A percentile compares a stretch with the other conserved stretches of the same genome.
Conservation (phyloP, 2,888 invertebrate genomes). For the Diabrotica balteata region DNA sequence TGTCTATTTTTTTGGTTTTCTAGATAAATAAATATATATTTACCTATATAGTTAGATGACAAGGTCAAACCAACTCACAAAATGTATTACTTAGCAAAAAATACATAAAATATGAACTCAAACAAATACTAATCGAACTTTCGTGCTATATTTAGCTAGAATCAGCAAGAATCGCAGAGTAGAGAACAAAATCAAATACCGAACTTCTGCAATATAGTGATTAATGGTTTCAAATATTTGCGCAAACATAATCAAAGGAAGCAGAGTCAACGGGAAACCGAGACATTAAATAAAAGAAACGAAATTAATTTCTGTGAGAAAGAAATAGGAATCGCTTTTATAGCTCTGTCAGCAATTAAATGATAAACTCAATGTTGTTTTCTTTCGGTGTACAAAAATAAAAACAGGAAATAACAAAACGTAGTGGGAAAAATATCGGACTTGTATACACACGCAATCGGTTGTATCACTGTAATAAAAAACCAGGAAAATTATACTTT, state of each 20-base stretch:
- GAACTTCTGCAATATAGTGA: slow-evolving; percentile 14
- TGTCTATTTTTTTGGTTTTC: no score
- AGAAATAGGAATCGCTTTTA: neutral
- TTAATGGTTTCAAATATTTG: slow-evolving; percentile 18
- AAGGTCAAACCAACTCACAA: no score
- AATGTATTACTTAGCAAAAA: neutral
- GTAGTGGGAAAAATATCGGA: no score
- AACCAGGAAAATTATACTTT: no score
- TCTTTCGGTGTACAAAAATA: neutral
- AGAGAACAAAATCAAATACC: slow-evolving; percentile 8
- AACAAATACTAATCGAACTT: slow-evolving; percentile 3
- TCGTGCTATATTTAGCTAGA: neutral
- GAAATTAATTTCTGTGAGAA: slow-evolving; percentile 3
- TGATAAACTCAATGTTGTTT: slow-evolving; percentile 5
- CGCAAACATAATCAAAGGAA: slow-evolving; percentile 18
- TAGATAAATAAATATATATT: no score
- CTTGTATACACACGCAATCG: no score
- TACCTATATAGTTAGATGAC: no score
- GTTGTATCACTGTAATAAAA: no score
- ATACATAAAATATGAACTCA: neutral
- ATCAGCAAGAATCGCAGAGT: slow-evolving; percentile 3
- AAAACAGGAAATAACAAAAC: neutral
- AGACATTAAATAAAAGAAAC: slow-evolving; percentile 11
- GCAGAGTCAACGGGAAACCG: slow-evolving; percentile 15
- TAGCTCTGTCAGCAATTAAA: slow-evolving; percentile 10